Evolutionary conservation across 2,797 vertebrate genomes (phyloP).

Genomic region (Myotis planiceps): DNA sequence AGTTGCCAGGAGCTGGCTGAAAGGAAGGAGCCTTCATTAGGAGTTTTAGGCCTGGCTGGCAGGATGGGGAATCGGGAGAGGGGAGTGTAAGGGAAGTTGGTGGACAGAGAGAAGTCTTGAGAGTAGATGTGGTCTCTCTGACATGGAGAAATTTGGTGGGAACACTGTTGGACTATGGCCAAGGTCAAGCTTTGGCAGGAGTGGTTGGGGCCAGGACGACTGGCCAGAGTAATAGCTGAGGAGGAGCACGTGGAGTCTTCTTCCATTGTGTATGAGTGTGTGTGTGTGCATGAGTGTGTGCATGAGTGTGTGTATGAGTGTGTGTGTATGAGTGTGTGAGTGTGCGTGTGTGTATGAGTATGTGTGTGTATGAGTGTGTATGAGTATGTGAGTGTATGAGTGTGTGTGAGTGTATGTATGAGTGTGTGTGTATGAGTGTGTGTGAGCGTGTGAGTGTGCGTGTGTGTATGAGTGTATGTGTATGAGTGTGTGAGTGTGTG

Average conservation of each 20-base stretch:
- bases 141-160: background rate
- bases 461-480: too few relatives aligned
- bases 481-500: background rate
- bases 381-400: too few relatives aligned
- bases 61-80: background rate
- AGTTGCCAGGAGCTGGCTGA: background rate
- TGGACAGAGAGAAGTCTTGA: background rate
- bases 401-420: too few relatives aligned
- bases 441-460: fast-evolving
- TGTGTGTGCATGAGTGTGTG: background rate
- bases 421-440: too few relatives aligned
- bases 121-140: background rate
- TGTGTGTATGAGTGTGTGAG: too few relatives aligned
- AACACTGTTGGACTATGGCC: background rate
- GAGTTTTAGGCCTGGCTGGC: background rate
- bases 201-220: background rate
- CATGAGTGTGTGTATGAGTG: too few relatives aligned
- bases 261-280: background rate
- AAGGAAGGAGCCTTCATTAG: background rate
- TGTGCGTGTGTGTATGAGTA: too few relatives aligned
- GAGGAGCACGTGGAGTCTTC: background rate
- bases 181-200: background rate
- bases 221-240: background rate
- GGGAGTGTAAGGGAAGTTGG: background rate
- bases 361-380: too few relatives aligned